These are phyloP conservation scores for Panurus biarmicus DNA, from an alignment of 2,113 vertebrate species.

Conservation along the genomic window DNA sequence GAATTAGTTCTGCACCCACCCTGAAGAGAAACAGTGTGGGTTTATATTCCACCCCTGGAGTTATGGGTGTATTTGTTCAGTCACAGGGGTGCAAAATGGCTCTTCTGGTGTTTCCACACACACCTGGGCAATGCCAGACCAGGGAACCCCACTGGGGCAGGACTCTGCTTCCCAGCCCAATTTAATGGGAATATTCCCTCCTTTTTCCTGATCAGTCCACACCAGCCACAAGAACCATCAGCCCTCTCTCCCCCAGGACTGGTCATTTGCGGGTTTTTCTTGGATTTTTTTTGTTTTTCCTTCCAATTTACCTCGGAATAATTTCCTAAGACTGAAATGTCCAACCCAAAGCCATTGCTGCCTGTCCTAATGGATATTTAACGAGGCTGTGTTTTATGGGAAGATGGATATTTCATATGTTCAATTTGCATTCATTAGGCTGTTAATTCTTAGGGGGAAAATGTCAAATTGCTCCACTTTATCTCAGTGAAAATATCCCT, in stretches of 20 bases:
- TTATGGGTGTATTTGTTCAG: not conserved
- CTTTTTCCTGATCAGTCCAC: not conserved
- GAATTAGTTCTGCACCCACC: not conserved
- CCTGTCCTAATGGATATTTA: conserved; percentile 19
- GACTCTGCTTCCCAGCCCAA: not conserved
- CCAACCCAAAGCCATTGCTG: not conserved
- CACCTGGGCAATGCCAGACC: not conserved
- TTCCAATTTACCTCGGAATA: not conserved
- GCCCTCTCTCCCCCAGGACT: not conserved
- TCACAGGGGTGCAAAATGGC: not conserved
- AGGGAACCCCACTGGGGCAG: not conserved
- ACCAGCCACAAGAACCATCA: not conserved
- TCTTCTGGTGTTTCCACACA: not conserved
- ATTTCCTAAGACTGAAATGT: not conserved
- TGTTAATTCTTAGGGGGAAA: not conserved
- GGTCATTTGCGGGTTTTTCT: not conserved
- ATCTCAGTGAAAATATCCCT: not conserved
- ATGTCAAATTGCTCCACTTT: not conserved
- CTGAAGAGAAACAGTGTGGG: not conserved
- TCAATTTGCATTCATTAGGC: conserved; percentile 26
- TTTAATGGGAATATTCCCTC: not conserved
- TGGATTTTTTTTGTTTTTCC: not conserved
- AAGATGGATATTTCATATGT: not conserved
- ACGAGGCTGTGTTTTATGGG: conserved; percentile 9
- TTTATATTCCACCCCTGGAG: not conserved